Percentiles rank a stretch among this genome's conserved stretches.
Evolutionary conservation across 2,888 invertebrate genomes (phyloP).

Genomic region (Meteorus colon): DNA sequence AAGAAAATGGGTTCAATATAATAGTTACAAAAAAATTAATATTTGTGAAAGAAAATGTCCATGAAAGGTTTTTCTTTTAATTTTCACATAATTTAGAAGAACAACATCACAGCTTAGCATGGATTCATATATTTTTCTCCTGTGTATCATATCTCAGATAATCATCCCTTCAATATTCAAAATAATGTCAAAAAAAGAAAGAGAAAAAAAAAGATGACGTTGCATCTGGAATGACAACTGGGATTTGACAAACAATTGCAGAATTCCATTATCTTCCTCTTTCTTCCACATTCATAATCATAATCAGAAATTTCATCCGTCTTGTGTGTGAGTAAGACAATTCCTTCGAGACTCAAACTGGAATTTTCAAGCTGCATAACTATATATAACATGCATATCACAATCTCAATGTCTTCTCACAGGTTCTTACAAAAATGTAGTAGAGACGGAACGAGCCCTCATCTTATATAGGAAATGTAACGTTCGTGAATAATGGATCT

Average conservation of each 20-base stretch:
- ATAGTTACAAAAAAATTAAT: too few species aligned
- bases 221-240: neutral
- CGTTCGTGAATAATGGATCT: conserved; percentile 38
- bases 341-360: conserved; percentile 20
- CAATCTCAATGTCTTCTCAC: neutral
- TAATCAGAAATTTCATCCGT: conserved; percentile 27
- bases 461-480: conserved; percentile 30
- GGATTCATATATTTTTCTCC: too few species aligned
- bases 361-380: conserved; percentile 19
- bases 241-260: neutral
- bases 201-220: too few species aligned
- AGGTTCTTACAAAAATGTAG: conserved; percentile 28
- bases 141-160: too few species aligned
- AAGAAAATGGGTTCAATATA: too few species aligned
- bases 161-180: too few species aligned
- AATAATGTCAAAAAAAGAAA: too few species aligned
- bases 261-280: neutral
- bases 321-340: conserved; percentile 22
- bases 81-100: too few species aligned
- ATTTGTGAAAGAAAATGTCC: too few species aligned
- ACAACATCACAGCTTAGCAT: too few species aligned
- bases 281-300: conserved; percentile 14
- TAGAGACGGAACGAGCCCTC: neutral
- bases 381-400: neutral
- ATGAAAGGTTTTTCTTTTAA: too few species aligned